Evolutionary conservation across 2,888 invertebrate species (phyloP).

Genomic region (Hydroisotoma schaefferi): DNA sequence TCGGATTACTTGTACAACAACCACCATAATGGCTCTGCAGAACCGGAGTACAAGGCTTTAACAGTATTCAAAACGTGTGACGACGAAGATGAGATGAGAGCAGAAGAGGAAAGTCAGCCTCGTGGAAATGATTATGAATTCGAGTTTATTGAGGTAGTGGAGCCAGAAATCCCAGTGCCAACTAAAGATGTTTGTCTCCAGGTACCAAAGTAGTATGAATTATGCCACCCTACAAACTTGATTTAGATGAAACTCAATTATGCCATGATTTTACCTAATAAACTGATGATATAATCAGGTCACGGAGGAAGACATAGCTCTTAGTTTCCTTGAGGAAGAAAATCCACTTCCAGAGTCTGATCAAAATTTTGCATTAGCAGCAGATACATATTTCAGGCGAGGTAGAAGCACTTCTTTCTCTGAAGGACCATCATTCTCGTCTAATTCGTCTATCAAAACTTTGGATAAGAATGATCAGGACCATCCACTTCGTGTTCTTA

Average conservation of each 20-base stretch:
- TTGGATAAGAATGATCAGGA: constrained; percentile 53
- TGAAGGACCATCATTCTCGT: constrained; percentile 34
- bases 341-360: constrained; percentile 69
- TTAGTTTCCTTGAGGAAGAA: constrained; percentile 72
- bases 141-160: constrained; percentile 76
- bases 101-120: constrained; percentile 8
- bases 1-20: background rate
- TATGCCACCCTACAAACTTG: background rate
- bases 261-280: background rate
- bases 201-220: no score
- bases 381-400: constrained; percentile 36
- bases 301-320: constrained; percentile 87
- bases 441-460: constrained; percentile 20
- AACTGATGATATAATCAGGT: constrained; percentile 50
- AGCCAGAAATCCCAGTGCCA: constrained; percentile 75
- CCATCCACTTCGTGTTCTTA: constrained; percentile 81
- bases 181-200: constrained; percentile 83
- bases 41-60: constrained; percentile 56
- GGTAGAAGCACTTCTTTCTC: constrained; percentile 35
- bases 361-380: constrained; percentile 61
- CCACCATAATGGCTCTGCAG: constrained; percentile 13
- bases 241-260: background rate
- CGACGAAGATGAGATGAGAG: constrained; percentile 54
- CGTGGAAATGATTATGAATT: constrained; percentile 66
- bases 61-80: constrained; percentile 64